Base-by-base conservation (phyloP, 2,888 invertebrate genomes). In the Caenorhabditis angaria region DNA sequence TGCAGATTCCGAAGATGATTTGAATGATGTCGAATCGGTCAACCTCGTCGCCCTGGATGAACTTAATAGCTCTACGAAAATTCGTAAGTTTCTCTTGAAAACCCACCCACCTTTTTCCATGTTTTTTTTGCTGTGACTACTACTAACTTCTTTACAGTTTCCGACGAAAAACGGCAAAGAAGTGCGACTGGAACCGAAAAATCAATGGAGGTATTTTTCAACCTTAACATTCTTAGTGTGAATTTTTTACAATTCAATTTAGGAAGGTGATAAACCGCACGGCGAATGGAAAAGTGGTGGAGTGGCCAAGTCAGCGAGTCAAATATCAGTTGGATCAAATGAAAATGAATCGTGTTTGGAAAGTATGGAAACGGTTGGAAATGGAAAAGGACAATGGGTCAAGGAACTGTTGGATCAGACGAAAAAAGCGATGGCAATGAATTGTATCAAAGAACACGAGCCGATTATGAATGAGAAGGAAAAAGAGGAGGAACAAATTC, bases 1-100 rank as follows among this genome's bases (percentile, higher is more conserved):
- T n/a, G 64, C 58, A 6, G 78, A 78, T 51, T 78, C 75, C 2
- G 85, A 85, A 54, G 82, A 82, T 59, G 82, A 82, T 20, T 65
- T 84, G 50, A 82, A 83, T 32, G 84, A 83, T 63, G 70, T 80
- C 35, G 76, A 77, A 48, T 70, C 81, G 8, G 85, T 86, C n/a
- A 86, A 86, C 67, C 66, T 86, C 35, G 86, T 86, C 18, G 85
- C 84, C 2, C 65, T 86, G 48, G 83, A 80, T 55, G 85, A 86
- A 61, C 76, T 86, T 22, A 72, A 77, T 24, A 71, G 32, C n/a
- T 65, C 75, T 10, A 74, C 80, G 32, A 72, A 76, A 56, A 67
- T 62, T 59, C 48, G 79, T 82, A 12, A 70, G 82, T 41, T 35
- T 18, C 3, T 32, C 41, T 12, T 6, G 20, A 32, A 25, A 61